phyloP scores from a whole-genome alignment of 2,113 vertebrate species.

The Ceuthmochares aereus region DNA sequence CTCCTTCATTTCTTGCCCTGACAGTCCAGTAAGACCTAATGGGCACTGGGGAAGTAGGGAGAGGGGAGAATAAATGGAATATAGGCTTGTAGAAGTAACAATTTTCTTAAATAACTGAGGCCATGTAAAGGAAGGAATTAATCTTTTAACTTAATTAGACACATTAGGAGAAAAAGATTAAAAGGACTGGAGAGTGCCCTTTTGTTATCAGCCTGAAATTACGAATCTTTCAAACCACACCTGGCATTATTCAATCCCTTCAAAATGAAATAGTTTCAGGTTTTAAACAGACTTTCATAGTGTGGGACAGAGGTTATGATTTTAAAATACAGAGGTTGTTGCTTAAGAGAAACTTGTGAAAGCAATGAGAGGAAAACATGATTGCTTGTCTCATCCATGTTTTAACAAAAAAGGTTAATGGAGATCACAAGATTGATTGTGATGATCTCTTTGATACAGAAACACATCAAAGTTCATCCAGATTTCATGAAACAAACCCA shows the following conservation, averaged over 20 bases:
- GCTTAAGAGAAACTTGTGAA: background rate
- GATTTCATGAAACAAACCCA: background rate
- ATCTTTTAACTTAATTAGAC: slow-evolving; percentile 35
- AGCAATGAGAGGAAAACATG: background rate
- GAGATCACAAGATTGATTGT: background rate
- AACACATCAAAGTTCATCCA: background rate
- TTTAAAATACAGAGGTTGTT: background rate
- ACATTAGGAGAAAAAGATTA: background rate
- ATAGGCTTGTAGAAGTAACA: slow-evolving; percentile 27
- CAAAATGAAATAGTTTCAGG: background rate
- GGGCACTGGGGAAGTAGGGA: background rate
- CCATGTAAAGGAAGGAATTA: slow-evolving; percentile 1
- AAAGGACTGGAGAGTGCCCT: background rate
- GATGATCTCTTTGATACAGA: background rate
- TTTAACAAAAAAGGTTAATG: background rate
- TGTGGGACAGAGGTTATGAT: background rate
- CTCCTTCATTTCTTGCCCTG: background rate
- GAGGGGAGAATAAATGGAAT: background rate
- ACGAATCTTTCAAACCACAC: background rate
- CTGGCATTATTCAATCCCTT: background rate
- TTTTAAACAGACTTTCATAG: background rate
- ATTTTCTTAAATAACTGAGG: slow-evolving; percentile 26
- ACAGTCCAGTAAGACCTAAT: background rate
- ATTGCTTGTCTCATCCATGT: background rate
- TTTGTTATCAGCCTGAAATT: slow-evolving; percentile 22